These are phyloP conservation scores for Crenichthys baileyi DNA, from an alignment of 2,797 vertebrate species.

Conservation along the genomic window DNA sequence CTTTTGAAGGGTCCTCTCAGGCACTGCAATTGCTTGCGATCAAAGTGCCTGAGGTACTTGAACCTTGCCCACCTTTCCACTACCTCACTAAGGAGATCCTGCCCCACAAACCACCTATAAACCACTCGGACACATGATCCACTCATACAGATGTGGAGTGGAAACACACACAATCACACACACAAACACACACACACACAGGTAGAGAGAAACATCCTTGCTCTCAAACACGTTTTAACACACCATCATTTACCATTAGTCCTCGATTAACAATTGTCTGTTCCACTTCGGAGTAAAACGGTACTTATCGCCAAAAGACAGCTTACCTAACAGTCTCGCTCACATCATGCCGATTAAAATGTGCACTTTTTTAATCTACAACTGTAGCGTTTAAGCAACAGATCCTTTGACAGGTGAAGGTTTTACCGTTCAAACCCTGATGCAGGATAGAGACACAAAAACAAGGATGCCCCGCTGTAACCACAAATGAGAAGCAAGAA, in stretches of 20 bases:
- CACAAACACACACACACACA: background rate
- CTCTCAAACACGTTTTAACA: constrained; percentile 44
- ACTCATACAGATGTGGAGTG: constrained; percentile 76
- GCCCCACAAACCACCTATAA: constrained; percentile 82
- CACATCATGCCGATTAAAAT: constrained; percentile 38
- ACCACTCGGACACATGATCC: constrained; percentile 81
- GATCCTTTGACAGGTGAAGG: background rate
- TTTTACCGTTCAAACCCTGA: constrained; percentile 69
- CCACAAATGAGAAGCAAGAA: background rate
- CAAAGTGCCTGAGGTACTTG: constrained; percentile 72
- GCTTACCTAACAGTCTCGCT: constrained; percentile 51
- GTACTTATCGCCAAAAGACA: constrained; percentile 56
- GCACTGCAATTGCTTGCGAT: constrained; percentile 59
- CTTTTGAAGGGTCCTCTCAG: constrained; percentile 68
- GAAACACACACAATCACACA: constrained; percentile 52
- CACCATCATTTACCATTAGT: constrained; percentile 60
- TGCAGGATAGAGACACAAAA: constrained; percentile 43
- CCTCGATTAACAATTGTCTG: constrained; percentile 71
- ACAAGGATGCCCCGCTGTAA: background rate
- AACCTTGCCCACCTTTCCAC: constrained; percentile 61
- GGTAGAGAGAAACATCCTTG: constrained; percentile 10
- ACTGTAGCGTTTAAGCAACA: background rate
- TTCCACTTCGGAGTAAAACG: constrained; percentile 57
- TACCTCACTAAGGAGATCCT: constrained; percentile 73
- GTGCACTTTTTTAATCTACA: constrained; percentile 8